Conservation (phyloP, 1,140 invertebrate species). For the Drosophila pseudoobscura region DNA sequence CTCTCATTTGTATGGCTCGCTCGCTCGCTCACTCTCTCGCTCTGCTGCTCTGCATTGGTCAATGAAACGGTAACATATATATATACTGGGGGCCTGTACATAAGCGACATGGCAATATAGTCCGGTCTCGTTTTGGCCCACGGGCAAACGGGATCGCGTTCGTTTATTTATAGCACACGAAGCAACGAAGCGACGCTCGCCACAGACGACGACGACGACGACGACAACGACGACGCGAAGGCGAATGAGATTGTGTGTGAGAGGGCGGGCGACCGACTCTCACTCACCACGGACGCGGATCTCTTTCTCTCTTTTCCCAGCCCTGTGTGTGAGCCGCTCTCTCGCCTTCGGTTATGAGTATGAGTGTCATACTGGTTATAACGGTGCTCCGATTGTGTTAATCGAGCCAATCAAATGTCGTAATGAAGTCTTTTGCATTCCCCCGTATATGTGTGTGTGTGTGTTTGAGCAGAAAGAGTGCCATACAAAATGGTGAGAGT, state of each 20-base stretch:
- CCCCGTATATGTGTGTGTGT: neutral
- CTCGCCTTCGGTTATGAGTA: slow-evolving; percentile 30
- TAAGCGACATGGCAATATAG: slow-evolving; percentile 45
- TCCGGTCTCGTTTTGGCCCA: slow-evolving; percentile 56
- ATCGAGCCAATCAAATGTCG: slow-evolving; percentile 83
- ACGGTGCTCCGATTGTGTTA: slow-evolving; percentile 83
- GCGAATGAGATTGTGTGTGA: neutral
- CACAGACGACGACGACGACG: no score
- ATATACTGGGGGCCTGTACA: slow-evolving; percentile 42
- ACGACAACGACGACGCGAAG: slow-evolving; percentile 12
- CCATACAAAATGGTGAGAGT: slow-evolving; percentile 68
- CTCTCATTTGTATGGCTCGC: slow-evolving; percentile 54
- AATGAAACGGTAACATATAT: slow-evolving; percentile 75
- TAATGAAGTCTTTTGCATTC: slow-evolving; percentile 45
- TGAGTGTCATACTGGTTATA: slow-evolving; percentile 70
- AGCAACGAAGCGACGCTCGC: slow-evolving; percentile 35
- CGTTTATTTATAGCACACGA: slow-evolving; percentile 65
- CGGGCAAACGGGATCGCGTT: slow-evolving; percentile 37
- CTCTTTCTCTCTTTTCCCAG: slow-evolving; percentile 6
- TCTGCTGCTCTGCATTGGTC: slow-evolving; percentile 80
- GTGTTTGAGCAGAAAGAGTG: slow-evolving; percentile 21
- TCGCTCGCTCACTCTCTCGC: slow-evolving; percentile 36
- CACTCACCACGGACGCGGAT: neutral
- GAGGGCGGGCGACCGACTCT: slow-evolving; percentile 2
- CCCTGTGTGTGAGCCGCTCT: slow-evolving; percentile 2